Conservation (phyloP, 1,140 invertebrate genomes). For the Drepana arcuata region DNA sequence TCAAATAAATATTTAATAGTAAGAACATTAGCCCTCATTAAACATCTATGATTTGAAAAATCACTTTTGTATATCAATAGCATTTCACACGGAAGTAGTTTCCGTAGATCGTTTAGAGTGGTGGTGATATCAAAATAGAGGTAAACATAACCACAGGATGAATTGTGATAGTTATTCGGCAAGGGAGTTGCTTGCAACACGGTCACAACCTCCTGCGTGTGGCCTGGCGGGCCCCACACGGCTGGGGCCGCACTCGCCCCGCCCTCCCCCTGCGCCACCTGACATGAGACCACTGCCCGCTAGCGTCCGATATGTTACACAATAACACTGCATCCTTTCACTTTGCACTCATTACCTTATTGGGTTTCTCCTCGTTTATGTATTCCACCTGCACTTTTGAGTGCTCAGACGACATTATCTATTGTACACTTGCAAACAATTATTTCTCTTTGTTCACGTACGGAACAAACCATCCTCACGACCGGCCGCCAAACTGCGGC, state of each 20-base stretch:
- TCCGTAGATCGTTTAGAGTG: no score
- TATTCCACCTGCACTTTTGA: slow-evolving; percentile 65
- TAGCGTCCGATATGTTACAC: slow-evolving; percentile 65
- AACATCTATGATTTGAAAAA: no score
- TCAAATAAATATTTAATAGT: no score
- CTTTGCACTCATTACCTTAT: slow-evolving; percentile 54
- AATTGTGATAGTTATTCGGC: slow-evolving; percentile 56
- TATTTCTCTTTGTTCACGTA: slow-evolving; percentile 57
- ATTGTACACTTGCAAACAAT: slow-evolving; percentile 51
- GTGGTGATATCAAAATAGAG: no score
- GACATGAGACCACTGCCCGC: slow-evolving; percentile 62
- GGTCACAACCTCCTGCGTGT: slow-evolving; percentile 69
- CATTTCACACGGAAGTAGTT: no score
- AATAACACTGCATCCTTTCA: slow-evolving; percentile 52
- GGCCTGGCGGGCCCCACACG: slow-evolving; percentile 65
- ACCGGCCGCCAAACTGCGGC: slow-evolving; percentile 66
- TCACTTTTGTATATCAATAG: no score
- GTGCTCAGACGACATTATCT: slow-evolving; percentile 69
- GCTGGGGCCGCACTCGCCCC: slow-evolving; percentile 63
- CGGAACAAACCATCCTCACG: slow-evolving; percentile 62
- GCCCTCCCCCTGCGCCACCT: slow-evolving; percentile 65
- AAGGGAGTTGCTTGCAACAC: slow-evolving; percentile 62
- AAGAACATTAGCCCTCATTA: no score
- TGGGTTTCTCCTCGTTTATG: slow-evolving; percentile 63
- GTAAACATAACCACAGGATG: no score